Base-by-base conservation (phyloP, 2,797 vertebrate species). In the Catostomus latipinnis region DNA sequence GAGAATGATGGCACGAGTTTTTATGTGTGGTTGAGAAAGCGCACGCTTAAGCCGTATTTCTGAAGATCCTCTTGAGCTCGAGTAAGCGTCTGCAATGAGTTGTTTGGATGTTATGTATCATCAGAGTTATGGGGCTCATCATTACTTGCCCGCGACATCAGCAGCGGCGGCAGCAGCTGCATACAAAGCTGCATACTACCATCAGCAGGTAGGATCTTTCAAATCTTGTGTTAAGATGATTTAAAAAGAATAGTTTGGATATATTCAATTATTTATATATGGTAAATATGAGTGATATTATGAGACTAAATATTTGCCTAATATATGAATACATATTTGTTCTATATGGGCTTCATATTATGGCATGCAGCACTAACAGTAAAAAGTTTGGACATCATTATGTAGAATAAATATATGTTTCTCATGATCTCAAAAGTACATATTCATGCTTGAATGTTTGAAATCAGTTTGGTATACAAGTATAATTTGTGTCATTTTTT, bases 21-120 rank as follows among this genome's bases (percentile, higher is more conserved):
- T 80, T 85, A 89, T 89, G 84, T 81, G 85, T 82, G 90, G 90
- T 76, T 93, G 79, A 90, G 88, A 85, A 89, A 86, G 81, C 83
- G 78, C 62, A 58, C 66, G 67, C 82, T 49, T 69, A 22, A 22
- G 34, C 46, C 16, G 61, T 49, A 52, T 76, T 71, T 34, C 65
- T 73, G 48, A 75, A 85, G 69, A 66, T 14, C 72, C 84, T 66
- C 60, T 45, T 63, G 22, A 78, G 57, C 84, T 83, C 69, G 50
- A 88, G 73, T 88, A 62, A 84, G 72, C 90, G 83, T 76, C 88
- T 91, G 95, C 94, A 91, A 98, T 99, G 97, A 99, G 97, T 90
- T 98, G 97, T 91, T 93, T 97, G 91, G 97, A 96, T 94, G 95
- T 98, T 93, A 97, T 96, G 95, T 96, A 97, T 94, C 96, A 96